Base-by-base conservation (phyloP, 1,140 invertebrate genomes). In the Drosophila arawakana region DNA sequence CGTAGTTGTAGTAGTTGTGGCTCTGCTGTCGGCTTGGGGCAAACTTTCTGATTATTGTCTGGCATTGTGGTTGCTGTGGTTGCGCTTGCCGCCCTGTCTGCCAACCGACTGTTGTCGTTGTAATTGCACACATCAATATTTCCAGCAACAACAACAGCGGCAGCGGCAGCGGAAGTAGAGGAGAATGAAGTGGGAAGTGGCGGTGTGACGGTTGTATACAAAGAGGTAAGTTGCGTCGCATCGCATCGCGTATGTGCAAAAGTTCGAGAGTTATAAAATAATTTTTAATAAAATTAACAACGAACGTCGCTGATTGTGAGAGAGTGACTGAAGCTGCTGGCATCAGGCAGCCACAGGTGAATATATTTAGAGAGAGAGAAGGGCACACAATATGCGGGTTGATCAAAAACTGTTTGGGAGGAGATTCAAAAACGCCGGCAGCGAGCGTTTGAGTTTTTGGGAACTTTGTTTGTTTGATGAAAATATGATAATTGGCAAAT, bases 401-500 rank as follows among this genome's bases (percentile, higher is more conserved):
- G 21, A 9, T 2, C 35, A 41, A 11, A 7, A 15, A n/a, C 6
- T 30, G 2, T 30, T 30, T 2, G 39, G 13, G 3, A 8, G 62
- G 18, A 7, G 11, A 37, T 3, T 7, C 0, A 1, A 11, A 43
- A 57, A 15, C 43, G 72, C 72, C 73, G 54, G 25, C 73, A 70
- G 68, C 67, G 18, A 71, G 37, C 73, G 73, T 73, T 76, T 71
- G 73, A 66, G 61, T 76, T 73, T 69, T 80, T 67, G 69, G 77
- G 77, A 88, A 89, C 85, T 89, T 89, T 89, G 80, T 90, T 91
- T 91, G 81, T 91, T 90, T 91, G 90, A 90, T 88, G 90, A 90
- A 91, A 91, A 91, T 91, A 91, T 91, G 90, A 91, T 91, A 91
- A 91, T 91, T 91, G 90, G 90, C 90, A 91, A 91, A 91, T 91